Evolutionary conservation across 1,140 invertebrate genomes (phyloP).

Genomic region (Ptiloglossa arizonensis): DNA sequence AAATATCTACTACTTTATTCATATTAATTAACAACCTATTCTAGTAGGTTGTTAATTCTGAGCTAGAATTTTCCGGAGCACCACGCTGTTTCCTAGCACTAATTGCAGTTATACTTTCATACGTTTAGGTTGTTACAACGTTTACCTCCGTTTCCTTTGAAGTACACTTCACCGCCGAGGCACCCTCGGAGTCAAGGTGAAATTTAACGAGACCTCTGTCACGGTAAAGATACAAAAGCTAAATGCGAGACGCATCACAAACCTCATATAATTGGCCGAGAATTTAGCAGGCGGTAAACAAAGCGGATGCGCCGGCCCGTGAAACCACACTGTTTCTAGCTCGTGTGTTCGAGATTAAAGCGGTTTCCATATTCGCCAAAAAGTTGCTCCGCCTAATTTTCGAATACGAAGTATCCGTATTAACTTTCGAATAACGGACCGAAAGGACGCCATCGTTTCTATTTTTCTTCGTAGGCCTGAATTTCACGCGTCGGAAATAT

Average conservation of each 20-base stretch:
- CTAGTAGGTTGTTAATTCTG: constrained; percentile 43
- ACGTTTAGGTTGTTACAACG: constrained; percentile 42
- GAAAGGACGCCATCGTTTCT: not conserved
- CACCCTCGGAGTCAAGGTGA: constrained; percentile 45
- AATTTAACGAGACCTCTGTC: constrained; percentile 53
- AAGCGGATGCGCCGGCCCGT: constrained; percentile 74
- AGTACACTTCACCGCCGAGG: constrained; percentile 31
- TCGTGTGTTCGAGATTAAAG: constrained; percentile 74
- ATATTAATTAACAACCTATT: too few relatives aligned
- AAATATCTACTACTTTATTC: too few relatives aligned
- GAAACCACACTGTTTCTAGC: constrained; percentile 75
- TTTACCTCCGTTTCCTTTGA: constrained; percentile 46
- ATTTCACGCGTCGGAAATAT: not conserved
- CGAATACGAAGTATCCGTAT: not conserved
- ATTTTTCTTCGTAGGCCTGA: not conserved
- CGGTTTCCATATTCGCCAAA: constrained; percentile 70
- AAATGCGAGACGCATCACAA: constrained; percentile 66
- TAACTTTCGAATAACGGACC: not conserved
- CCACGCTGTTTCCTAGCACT: constrained; percentile 38
- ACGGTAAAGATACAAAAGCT: constrained; percentile 52
- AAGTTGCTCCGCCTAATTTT: constrained; percentile 71
- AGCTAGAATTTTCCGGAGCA: constrained; percentile 44
- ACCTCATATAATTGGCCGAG: constrained; percentile 78
- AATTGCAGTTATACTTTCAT: constrained; percentile 53
- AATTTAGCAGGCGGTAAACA: constrained; percentile 74